These are phyloP conservation scores for Anolis apletophallus DNA, from an alignment of 2,797 vertebrate genomes.

Conservation along the genomic window DNA sequence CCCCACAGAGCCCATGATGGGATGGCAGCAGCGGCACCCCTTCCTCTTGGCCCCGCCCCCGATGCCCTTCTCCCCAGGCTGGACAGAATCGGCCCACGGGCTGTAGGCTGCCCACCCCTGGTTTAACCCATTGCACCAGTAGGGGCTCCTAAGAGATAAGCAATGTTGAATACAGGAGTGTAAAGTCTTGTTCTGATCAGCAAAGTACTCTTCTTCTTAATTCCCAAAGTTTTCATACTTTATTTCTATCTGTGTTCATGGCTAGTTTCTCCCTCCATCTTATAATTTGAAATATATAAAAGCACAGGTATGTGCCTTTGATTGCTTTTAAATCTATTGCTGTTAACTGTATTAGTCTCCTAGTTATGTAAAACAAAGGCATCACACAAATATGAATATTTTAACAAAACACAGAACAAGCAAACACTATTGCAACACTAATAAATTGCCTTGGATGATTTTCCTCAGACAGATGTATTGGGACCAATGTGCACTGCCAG, in stretches of 20 bases:
- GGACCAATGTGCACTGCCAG: no score
- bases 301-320: no score
- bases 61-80: no score
- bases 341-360: background rate
- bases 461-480: background rate
- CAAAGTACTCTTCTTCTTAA: slow-evolving; percentile 21
- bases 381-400: background rate
- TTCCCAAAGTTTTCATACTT: background rate
- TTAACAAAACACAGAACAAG: slow-evolving; percentile 34
- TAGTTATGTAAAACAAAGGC: background rate
- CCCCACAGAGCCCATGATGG: no score
- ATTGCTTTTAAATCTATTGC: background rate
- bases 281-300: background rate
- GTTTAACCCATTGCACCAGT: no score
- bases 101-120: no score
- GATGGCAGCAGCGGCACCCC: no score
- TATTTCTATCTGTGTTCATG: background rate
- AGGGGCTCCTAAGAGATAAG: background rate
- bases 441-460: background rate
- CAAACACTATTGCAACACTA: slow-evolving; percentile 48
- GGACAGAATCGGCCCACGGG: no score
- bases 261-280: background rate
- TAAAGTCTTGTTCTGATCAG: slow-evolving; percentile 34
- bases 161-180: slow-evolving; percentile 42
- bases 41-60: no score